phyloP scores from a whole-genome alignment of 2,888 invertebrate species.

The Tinea trinotella region DNA sequence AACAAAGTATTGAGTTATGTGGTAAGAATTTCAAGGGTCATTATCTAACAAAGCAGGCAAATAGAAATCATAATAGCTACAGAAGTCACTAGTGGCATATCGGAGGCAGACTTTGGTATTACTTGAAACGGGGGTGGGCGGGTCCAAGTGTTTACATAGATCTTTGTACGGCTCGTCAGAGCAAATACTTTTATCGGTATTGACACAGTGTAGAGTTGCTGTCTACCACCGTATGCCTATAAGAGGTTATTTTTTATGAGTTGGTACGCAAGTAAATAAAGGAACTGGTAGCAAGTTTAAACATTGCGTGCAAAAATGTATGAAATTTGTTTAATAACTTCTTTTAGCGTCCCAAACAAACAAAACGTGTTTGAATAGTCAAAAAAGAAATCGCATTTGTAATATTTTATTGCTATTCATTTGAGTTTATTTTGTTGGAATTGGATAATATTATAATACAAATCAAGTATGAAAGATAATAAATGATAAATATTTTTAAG shows the following conservation, averaged over 20 bases:
- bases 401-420: no score
- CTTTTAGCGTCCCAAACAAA: background rate
- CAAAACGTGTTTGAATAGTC: no score
- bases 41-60: conserved; percentile 14
- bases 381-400: no score
- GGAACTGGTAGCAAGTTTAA: conserved; percentile 16
- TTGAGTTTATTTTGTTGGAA: background rate
- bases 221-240: conserved; percentile 49
- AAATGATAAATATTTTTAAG: conserved; percentile 1
- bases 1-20: conserved; percentile 5
- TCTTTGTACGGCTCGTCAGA: conserved; percentile 59
- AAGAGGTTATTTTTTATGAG: conserved; percentile 38
- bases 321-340: conserved; percentile 1
- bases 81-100: conserved; percentile 20
- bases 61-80: conserved; percentile 17
- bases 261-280: conserved; percentile 1
- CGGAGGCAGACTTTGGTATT: conserved; percentile 17
- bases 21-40: conserved; percentile 12
- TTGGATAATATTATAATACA: background rate
- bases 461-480: background rate
- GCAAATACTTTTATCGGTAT: conserved; percentile 68
- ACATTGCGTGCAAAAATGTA: conserved; percentile 10
- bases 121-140: conserved; percentile 39
- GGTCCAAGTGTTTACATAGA: conserved; percentile 54
- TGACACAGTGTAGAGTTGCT: conserved; percentile 60